Evolutionary conservation across 2,797 vertebrate species (phyloP), one percentile per base, ranked within the genome.

Genomic region (Microtus agrestis): DNA sequence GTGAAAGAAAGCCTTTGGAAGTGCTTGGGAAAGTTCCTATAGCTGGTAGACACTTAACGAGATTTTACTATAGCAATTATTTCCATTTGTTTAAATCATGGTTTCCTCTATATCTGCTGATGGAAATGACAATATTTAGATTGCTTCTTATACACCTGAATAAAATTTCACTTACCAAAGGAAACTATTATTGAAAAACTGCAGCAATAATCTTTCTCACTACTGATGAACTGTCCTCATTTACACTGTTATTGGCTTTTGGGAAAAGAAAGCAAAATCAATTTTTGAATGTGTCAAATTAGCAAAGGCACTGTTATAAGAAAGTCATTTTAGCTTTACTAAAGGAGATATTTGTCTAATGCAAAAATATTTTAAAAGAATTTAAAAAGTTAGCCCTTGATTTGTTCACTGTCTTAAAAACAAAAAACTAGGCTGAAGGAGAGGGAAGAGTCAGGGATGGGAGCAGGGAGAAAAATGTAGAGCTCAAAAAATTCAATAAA

Each of bases 91-190:
- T 92, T 91, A 94, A 95, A 76, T 89, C 65, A 91, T 89, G 37
- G 9, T 87, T 91, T 76, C 82, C 7, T 85, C 46, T 76, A 48
- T 91, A 94, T 80, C 15, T 91, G 76, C 74, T 91, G 48, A 94
- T 91, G 11, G 69, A 76, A 96, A 91, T 96, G 89, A 73, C 65
- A 97, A 89, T 92, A 94, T 91, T 96, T 96, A 86, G 59, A 93
- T 89, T 91, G 87, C 15, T 76, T 91, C 43, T 84, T 69, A 46
- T 84, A 93, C 59, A 94, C 43, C 11, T 91, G 56, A 96, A 96
- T 89, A 95, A 93, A 82, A 94, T 51, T 94, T 94, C 23, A 91
- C 76, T 92, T 86, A 56, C 17, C 77, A 95, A 93, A 54, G 5
- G 14, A 95, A 95, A 87, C 40, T 15, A 87, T 78, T 88, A 89